Conservation (phyloP, 2,797 vertebrate genomes). For the Cetoscarus ocellatus region DNA sequence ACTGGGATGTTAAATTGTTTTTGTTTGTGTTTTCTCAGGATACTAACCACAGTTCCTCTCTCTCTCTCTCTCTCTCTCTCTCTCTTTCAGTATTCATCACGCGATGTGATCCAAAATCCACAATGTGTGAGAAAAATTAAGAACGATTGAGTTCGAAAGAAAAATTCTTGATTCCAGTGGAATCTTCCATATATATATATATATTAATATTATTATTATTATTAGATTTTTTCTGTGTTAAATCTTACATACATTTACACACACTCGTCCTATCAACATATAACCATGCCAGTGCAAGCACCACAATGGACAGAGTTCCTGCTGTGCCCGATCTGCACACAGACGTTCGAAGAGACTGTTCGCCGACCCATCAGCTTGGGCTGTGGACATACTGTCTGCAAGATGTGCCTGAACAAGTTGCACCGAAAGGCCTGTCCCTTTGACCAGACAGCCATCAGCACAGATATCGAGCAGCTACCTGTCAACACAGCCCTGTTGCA, state of each 20-base stretch:
- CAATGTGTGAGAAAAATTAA: constrained; percentile 87
- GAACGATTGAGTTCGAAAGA: constrained; percentile 86
- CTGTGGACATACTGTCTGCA: constrained; percentile 99
- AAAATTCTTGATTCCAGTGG: constrained; percentile 98
- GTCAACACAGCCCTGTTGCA: constrained; percentile 98
- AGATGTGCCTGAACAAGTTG: constrained; percentile 99
- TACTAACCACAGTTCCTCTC: no score
- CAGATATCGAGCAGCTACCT: constrained; percentile 98
- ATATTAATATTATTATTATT: constrained; percentile 60
- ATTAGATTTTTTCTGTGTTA: constrained; percentile 80
- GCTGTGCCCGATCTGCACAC: constrained; percentile 99
- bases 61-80: constrained; percentile 20
- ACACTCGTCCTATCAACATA: constrained; percentile 80
- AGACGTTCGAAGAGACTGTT: constrained; percentile 98
- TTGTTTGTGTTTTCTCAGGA: constrained; percentile 25
- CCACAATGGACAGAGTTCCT: constrained; percentile 99
- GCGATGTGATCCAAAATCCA: constrained; percentile 86
- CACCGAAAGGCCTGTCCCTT: constrained; percentile 99
- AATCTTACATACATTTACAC: constrained; percentile 70
- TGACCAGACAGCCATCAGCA: constrained; percentile 99
- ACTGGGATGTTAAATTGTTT: neutral
- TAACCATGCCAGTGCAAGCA: constrained; percentile 99
- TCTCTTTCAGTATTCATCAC: constrained; percentile 84
- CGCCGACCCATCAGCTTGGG: constrained; percentile 98
- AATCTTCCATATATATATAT: constrained; percentile 89